A percentile compares a stretch with the other conserved stretches of the same genome.
Conservation (phyloP, 2,888 invertebrate species). For the Drosophila fungiperda region DNA sequence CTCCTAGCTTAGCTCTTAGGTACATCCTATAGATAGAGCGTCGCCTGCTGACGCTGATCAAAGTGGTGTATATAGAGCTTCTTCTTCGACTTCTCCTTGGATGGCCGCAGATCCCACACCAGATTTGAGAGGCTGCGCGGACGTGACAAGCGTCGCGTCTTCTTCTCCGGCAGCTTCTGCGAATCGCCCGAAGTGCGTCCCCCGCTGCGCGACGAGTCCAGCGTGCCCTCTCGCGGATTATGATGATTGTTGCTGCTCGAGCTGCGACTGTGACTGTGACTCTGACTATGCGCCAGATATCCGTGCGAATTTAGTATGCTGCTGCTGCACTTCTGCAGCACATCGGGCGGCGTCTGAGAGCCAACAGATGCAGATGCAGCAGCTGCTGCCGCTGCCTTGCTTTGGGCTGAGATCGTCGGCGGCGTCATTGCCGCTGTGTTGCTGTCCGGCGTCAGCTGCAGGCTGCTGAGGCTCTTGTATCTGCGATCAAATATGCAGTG, state of each 20-base stretch:
- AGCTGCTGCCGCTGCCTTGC: constrained; percentile 74
- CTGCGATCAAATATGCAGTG: constrained; percentile 52
- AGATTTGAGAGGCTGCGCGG: constrained; percentile 94
- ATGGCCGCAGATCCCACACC: constrained; percentile 90
- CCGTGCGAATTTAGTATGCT: constrained; percentile 77
- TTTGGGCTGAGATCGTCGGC: constrained; percentile 85
- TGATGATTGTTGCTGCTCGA: constrained; percentile 83
- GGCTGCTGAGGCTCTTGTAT: constrained; percentile 85
- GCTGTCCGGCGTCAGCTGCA: constrained; percentile 85
- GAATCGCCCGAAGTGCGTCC: constrained; percentile 95
- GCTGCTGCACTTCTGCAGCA: constrained; percentile 83
- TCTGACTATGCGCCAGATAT: constrained; percentile 61
- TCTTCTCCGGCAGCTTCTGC: constrained; percentile 91
- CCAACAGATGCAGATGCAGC: constrained; percentile 35
- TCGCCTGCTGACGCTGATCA: constrained; percentile 85
- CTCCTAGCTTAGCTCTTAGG: constrained; percentile 10
- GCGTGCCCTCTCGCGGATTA: constrained; percentile 89
- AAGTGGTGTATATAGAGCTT: constrained; percentile 85
- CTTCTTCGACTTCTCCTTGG: constrained; percentile 85
- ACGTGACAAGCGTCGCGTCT: constrained; percentile 92
- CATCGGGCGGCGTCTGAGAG: constrained; percentile 76
- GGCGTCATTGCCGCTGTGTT: constrained; percentile 77
- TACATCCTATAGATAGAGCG: constrained; percentile 83
- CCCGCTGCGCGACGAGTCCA: constrained; percentile 95
- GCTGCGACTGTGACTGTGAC: constrained; percentile 69